Percentiles rank a stretch among this genome's conserved stretches.
phyloP scores from a whole-genome alignment of 2,888 invertebrate genomes.

The Bruchidius siliquastri region DNA sequence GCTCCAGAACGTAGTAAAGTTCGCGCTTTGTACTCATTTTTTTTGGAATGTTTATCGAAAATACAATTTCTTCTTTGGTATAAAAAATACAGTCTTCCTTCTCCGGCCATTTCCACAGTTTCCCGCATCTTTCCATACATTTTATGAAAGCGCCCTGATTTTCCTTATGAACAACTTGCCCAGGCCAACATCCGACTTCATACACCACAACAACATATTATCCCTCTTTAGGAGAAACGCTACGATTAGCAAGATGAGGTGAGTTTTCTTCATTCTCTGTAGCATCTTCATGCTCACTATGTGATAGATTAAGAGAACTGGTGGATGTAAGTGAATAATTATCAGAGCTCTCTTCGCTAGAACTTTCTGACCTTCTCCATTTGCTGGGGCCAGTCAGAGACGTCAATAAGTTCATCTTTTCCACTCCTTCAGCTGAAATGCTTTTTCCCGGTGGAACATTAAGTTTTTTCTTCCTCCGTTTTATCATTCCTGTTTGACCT shows the following conservation, averaged over 20 bases:
- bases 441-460: conserved; percentile 1
- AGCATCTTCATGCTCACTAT: neutral
- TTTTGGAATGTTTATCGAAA: too few species aligned
- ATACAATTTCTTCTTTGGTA: conserved; percentile 5
- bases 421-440: conserved; percentile 5
- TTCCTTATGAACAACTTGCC: neutral
- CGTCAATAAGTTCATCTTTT: neutral
- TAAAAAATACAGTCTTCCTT: conserved; percentile 3
- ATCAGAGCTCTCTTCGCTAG: neutral
- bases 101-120: conserved; percentile 2
- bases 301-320: conserved; percentile 3
- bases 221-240: neutral
- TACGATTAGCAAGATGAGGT: too few species aligned
- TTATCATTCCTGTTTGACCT: conserved; percentile 3
- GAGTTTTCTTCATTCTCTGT: neutral
- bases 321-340: too few species aligned
- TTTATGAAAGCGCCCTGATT: neutral
- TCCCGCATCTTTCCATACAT: conserved; percentile 2
- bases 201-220: neutral
- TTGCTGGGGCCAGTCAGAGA: conserved; percentile 1
- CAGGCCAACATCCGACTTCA: conserved; percentile 1
- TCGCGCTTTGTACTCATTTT: too few species aligned
- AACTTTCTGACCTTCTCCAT: neutral
- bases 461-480: conserved; percentile 8
- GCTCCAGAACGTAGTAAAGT: too few species aligned